Evolutionary conservation across 2,888 invertebrate species (phyloP), one percentile per base, ranked within the genome.

Genomic region (Epinotia bilunana): DNA sequence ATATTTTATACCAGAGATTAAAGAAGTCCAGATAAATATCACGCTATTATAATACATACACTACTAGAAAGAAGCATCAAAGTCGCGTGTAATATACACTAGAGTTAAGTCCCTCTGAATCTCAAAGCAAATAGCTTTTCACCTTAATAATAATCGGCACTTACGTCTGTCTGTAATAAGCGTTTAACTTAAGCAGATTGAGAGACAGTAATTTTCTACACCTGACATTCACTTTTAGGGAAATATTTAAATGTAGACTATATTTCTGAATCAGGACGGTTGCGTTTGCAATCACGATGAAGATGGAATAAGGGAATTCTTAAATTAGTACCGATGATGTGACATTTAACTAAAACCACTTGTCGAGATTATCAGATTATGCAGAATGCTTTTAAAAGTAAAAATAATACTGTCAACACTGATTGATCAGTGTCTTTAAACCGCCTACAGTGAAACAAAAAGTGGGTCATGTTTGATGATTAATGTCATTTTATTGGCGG

Each of bases 351-450:
- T 43, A 46, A 63, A 58, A 60, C 57, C 63, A 69, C 63, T 69
- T 68, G 69, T 9, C 18, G 62, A 46, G 73, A 74, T 74, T 61
- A 57, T 55, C 4, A 46, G 28, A 46, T 13, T 53, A 53, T 5
- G 13, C 53, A n/a, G 2, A 63, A 69, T 39, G 68, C 73, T 74
- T 57, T 73, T 68, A 43, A 63, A 60, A n/a, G 39, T 74, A 62
- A 46, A 33, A 71, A 65, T 68, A 67, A 12, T n/a, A 53, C 68
- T 74, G 69, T 74, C 69, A 69, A 49, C 73, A 12, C 23, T 63
- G 63, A 69, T 55, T 18, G 73, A 74, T 69, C 62, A 39, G 33
- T 65, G 23, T 39, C 18, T 63, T 33, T 63, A 39, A 39, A 57
- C 46, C 43, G 20, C n/a, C 28, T 28, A 18, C n/a, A 28, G 16